These are phyloP conservation scores for Chromobotia macracanthus DNA, from an alignment of 2,797 vertebrate genomes.

Conservation along the genomic window DNA sequence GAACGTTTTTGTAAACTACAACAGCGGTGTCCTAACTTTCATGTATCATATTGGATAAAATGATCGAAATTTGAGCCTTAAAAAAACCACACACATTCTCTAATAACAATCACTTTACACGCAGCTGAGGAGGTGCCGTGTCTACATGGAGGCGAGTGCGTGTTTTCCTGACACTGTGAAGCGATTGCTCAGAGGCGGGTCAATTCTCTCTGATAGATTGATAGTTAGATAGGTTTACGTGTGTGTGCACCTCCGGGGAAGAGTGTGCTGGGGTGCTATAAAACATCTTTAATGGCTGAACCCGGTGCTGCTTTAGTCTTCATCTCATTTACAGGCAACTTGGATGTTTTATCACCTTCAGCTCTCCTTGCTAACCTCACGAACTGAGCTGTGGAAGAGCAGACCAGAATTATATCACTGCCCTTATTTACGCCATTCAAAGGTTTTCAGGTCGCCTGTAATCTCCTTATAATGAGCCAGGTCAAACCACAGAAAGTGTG, in stretches of 20 bases:
- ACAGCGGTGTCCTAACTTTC: too few relatives aligned
- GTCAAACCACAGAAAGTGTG: slow-evolving; percentile 61
- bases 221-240: slow-evolving; percentile 51
- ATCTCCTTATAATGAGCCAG: slow-evolving; percentile 65
- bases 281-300: slow-evolving; percentile 61
- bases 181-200: slow-evolving; percentile 55
- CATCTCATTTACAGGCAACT: slow-evolving; percentile 62
- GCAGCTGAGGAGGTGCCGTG: neutral
- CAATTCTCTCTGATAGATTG: slow-evolving; percentile 55
- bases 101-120: neutral
- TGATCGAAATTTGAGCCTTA: neutral
- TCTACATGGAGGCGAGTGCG: slow-evolving; percentile 29
- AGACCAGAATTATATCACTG: slow-evolving; percentile 61
- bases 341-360: slow-evolving; percentile 61
- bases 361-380: slow-evolving; percentile 56
- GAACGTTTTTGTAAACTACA: too few relatives aligned
- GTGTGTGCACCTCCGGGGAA: slow-evolving; percentile 36
- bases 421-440: slow-evolving; percentile 64
- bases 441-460: slow-evolving; percentile 65
- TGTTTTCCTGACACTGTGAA: slow-evolving; percentile 47
- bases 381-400: slow-evolving; percentile 10
- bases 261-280: slow-evolving; percentile 47
- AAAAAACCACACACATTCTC: too few relatives aligned
- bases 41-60: too few relatives aligned
- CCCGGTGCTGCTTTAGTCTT: slow-evolving; percentile 56